Evolutionary conservation across 92 coral and sea anemone species (phyloP), one percentile per base, ranked within the genome.

Genomic region (Palythoa grandis): DNA sequence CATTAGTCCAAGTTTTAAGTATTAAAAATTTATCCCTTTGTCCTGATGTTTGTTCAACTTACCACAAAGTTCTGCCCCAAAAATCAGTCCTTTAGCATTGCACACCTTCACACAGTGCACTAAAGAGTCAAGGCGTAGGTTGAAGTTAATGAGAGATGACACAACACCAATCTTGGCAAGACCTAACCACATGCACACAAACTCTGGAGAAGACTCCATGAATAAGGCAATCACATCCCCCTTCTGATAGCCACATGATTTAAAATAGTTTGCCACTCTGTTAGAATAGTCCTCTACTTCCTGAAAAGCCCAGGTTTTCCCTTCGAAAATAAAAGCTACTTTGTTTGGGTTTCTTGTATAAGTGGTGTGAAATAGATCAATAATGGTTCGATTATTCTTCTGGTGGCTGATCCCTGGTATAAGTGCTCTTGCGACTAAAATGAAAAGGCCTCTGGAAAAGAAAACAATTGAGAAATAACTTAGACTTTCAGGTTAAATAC

Each of bases 221-320:
- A 94, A 83, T 39, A 94, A 70, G 15, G 98, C 96, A 37, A 96
- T 92, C 3, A 91, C 95, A 50, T 96, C 98, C 37, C 98, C 98
- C 72, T 96, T 94, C 79, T 75, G 79, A 75, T 50, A 75, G 63
- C 79, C 61, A 20, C 77, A 72, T 13, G 77, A 72, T 87, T 94
- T 92, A 89, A 94, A 96, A 77, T 87, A 94, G 83, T 96, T 94
- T 37, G 95, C 98, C 69, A 96, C 83, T 72, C 89, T 91, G 88
- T 96, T 96, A 11, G 98, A 88, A 76, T 89, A 96, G n/a, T 91
- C 91, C 23, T 96, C 96, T 2, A 90, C 95, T 67, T 96, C 98
- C 79, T 92, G 87, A 84, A 96, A 94, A 76, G 98, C 91, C 98
- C 98, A 96, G 5, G 85, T 86, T 70, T 83, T 89, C 82, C 91